phyloP scores from a whole-genome alignment of 2,113 vertebrate genomes.

The Hippocampus zosterae region DNA sequence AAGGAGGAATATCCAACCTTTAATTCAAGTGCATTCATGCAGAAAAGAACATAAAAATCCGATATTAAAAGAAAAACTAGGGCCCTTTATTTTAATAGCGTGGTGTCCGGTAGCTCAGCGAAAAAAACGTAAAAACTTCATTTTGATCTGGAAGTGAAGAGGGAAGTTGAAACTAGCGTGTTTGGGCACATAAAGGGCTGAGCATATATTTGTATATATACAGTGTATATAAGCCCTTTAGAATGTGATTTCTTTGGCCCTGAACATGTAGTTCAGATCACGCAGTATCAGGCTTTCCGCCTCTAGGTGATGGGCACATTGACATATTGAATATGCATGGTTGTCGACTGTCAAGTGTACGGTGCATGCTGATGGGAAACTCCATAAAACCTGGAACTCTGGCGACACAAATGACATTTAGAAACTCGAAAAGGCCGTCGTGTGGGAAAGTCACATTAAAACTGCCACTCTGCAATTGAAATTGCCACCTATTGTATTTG shows the following conservation, averaged over 20 bases:
- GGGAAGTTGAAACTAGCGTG: too few relatives aligned
- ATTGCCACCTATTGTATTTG: not conserved
- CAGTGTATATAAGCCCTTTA: constrained; percentile 1
- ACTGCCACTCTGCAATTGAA: constrained; percentile 22
- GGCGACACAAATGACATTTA: constrained; percentile 26
- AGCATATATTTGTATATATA: too few relatives aligned
- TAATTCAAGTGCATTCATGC: too few relatives aligned
- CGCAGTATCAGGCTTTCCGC: not conserved
- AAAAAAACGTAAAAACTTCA: too few relatives aligned
- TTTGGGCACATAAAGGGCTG: too few relatives aligned
- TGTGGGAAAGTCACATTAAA: not conserved
- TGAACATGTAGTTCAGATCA: not conserved
- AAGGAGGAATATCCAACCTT: too few relatives aligned
- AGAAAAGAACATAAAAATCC: too few relatives aligned
- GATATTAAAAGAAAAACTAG: too few relatives aligned
- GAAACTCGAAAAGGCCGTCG: not conserved
- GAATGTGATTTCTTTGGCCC: constrained; percentile 15
- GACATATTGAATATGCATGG: constrained; percentile 10
- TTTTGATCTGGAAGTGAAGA: too few relatives aligned
- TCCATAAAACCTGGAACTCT: constrained; percentile 1
- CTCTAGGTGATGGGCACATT: not conserved
- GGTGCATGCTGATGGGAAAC: constrained; percentile 4
- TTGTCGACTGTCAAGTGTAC: constrained; percentile 8
- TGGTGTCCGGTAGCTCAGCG: too few relatives aligned
- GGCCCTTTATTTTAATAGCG: too few relatives aligned